Base-by-base conservation (phyloP, 2,797 vertebrate species). In the Gymnothorax javanicus region DNA sequence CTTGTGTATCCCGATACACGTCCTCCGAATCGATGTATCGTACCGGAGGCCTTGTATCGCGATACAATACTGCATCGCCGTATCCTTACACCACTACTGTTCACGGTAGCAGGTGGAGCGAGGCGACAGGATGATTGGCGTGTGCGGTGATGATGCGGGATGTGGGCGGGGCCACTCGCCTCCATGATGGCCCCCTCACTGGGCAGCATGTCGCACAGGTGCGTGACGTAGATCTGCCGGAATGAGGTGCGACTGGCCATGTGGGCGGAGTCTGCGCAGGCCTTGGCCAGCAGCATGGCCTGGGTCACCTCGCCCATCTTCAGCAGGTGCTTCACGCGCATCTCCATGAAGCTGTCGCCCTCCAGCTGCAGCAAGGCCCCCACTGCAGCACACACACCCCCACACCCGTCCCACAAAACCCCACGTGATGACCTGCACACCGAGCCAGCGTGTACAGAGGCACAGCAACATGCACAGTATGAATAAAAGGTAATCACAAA, bases 261-360 rank as follows among this genome's bases (percentile, higher is more conserved):
- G 91, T 96, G 95, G 91, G 94, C 93, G 92, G 97, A 98, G 91
- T 98, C 97, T 85, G 96, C 95, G 91, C 98, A 99, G 54, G 97
- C 90, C 94, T 98, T 99, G 91, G 98, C 98, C 88, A 99, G 95
- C 83, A 96, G 94, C 89, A 97, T 96, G 1, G 98, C 99, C 92
- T 99, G 97, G 81, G 97, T 96, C 86, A 97, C 94, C 93, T 98
- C 97, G 62, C 97, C 97, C 87, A 97, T 97, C 95, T 99, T 99
- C 95, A 99, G 97, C 92, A 99, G 93, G 91, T 99, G 98, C 92
- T 99, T 99, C 92, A 99, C 97, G 85, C 99, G 94, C 97, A 99
- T 98, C 93, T 99, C 98, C 95, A 99, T 97, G 94, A 99, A 99
- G 92, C 97, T 96, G 91, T 97, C 97, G 7, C 98, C 99, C 94